Conservation (phyloP, 2,888 invertebrate species). For the Sepioteuthis lessoniana region DNA sequence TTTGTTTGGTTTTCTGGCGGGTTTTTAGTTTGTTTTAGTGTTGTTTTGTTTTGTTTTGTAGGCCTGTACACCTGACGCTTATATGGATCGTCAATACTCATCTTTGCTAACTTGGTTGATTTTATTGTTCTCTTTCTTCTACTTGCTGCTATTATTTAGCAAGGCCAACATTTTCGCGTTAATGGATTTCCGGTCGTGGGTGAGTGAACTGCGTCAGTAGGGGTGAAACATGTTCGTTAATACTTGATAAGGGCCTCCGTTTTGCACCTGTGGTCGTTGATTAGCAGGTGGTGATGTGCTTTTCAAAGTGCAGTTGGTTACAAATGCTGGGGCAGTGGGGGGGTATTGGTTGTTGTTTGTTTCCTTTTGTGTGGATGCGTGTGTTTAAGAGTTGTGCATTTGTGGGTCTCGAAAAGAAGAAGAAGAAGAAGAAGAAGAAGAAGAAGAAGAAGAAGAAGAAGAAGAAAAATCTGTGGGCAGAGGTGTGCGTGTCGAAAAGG, state of each 20-base stretch:
- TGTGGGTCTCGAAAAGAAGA: too few relatives aligned
- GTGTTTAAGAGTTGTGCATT: too few relatives aligned
- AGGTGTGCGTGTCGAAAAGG: too few relatives aligned
- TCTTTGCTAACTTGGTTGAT: neutral
- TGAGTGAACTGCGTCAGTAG: neutral
- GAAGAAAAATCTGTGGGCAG: too few relatives aligned
- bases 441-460: too few relatives aligned
- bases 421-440: too few relatives aligned
- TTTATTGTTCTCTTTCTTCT: neutral
- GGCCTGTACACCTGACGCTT: neutral
- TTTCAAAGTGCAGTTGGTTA: neutral
- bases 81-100: neutral
- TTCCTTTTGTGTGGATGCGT: too few relatives aligned
- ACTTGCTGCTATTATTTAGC: neutral
- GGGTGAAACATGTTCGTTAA: neutral
- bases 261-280: neutral
- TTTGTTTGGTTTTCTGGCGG: too few relatives aligned
- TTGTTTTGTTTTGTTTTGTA: too few relatives aligned
- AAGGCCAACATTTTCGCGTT: neutral
- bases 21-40: too few relatives aligned
- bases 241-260: neutral
- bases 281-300: neutral
- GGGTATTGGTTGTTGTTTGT: neutral
- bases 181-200: slow-evolving; percentile 23
- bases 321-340: neutral